Base-by-base conservation (phyloP, 1,140 invertebrate species). In the Apolygus lucorum region DNA sequence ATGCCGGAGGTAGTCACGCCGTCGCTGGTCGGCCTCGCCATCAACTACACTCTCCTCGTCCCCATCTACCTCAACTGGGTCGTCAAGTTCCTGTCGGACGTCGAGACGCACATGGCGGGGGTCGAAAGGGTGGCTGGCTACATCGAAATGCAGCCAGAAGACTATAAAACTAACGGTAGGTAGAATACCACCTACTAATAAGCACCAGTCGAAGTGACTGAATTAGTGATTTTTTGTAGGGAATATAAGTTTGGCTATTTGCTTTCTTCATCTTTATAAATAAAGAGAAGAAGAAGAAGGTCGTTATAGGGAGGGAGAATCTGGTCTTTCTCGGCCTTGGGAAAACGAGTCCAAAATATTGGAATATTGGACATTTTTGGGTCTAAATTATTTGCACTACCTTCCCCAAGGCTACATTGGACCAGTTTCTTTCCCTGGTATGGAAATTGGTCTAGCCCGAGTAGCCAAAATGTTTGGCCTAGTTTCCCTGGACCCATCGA, bases 21-120 rank as follows among this genome's bases (percentile, higher is more conserved):
- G 1, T 83, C 87, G 14, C 77, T 86, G 68, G 85, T 88, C 28
- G 90, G 88, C 1, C 78, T 91, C 68, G 88, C 89, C 29, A 88
- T 91, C 72, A 88, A 89, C 75, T 92, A 91, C 78, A 87, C 89
- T n/a, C 83, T 92, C 22, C 79, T 92, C 65, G 84, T 92, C 69
- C 90, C 90, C 21, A 86, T 90, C 73, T 92, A 91, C 78, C 81
- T 92, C 52, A 90, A 90, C 75, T 90, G 89, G 85, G 86, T 91
- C 62, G 89, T 91, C 68, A 88, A 90, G 78, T 88, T 89, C 77
- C 83, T 89, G 68, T 85, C 89, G 2, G 89, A 91, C 76, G 84
- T 90, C 72, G 89, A 91, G 78, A 87, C 88, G 81, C 89, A 90
- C 75, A 86, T 92, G 80, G 87, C 86, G 29, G 87, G 89, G 14